Evolutionary conservation across 2,113 vertebrate species (phyloP), one percentile per base, ranked within the genome.

Genomic region (Echinops telfairi): DNA sequence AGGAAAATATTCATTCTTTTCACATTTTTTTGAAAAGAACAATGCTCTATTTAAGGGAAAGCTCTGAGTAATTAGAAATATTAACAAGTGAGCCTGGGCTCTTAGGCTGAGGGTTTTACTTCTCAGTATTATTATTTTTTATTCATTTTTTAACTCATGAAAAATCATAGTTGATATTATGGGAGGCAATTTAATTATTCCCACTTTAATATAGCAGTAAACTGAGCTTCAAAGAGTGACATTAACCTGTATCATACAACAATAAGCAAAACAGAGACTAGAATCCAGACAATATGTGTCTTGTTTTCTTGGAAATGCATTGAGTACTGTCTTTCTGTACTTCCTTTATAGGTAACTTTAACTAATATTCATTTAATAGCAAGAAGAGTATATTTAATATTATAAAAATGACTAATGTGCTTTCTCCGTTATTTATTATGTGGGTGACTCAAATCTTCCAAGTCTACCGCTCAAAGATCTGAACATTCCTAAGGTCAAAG

Each of bases 71-170:
- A 79, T 77, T 66, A 88, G 36, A 68, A 94, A 83, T 78, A 92
- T 64, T 73, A 31, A 53, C 60, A 85, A 83, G 3, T 95, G n/a
- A 95, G 93, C 90, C 43, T 73, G 31, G 29, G 11, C 36, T 90
- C n/a, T 60, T 3, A 68, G 1, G 20, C 22, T 75, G 43, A 58
- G 90, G 25, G 33, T 79, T 91, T 66, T 29, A 75, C 36, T 81
- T 68, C 91, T 60, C 4, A 64, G 4, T 58, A 86, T 68, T 70
- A 86, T 2, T 77, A 62, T 82, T 64, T 16, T 40, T 40, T 76
- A 78, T 84, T 8, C 14, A 89, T 29, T 73, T 81, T 0, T 75
- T 57, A 33, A 78, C 3, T 22, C 9, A 62, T 83, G 40, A 15
- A 95, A 90, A 93, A 64, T 64, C 22, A 86, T 7, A 40, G 40